Evolutionary conservation across 2,797 vertebrate genomes (phyloP), one percentile per base, ranked within the genome.

Genomic region (Percopsis omiscomaycus): DNA sequence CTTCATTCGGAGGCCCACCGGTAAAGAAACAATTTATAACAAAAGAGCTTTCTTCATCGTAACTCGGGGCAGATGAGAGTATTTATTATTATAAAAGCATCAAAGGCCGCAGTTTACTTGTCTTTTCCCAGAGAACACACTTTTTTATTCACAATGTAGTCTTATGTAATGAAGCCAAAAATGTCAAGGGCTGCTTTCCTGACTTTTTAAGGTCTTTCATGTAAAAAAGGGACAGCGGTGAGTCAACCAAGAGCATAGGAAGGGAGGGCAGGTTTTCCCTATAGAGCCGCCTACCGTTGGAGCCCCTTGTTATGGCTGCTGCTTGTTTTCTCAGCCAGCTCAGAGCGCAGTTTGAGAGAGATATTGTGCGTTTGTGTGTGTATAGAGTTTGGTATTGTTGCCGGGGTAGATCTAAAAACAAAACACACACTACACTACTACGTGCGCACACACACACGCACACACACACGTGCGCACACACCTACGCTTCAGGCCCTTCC

Each of bases 51-150:
- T 89, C 71, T 86, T 84, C 75, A 55, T 55, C 4, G 9, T 74
- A 76, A 77, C 69, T 68, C 57, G 1, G 78, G 81, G 84, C 88
- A 91, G 81, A 89, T 84, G 84, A 80, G 69, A 75, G 53, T 86
- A 90, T 92, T 92, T 93, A 89, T 93, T 93, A 89, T 92, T 91
- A 68, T 71, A 89, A 83, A 88, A 56, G 32, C 87, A 90, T 93
- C 92, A 94, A 94, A 92, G 88, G 69, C 70, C 71, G 63, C 79
- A 79, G 84, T 89, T 87, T 82, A 62, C 78, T 83, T 86, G 86
- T 88, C 83, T 89, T 76, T 81, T 73, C 61, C 27, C 14, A 4
- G 46, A 59, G 71, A 74, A 64, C 49, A 66, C 49, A 65, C 71
- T 73, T 77, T 73, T 60, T 66, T 73, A 79, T 78, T 53, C 64